These are phyloP conservation scores for Acleris cristana DNA, from an alignment of 2,888 invertebrate genomes.

Conservation along the genomic window DNA sequence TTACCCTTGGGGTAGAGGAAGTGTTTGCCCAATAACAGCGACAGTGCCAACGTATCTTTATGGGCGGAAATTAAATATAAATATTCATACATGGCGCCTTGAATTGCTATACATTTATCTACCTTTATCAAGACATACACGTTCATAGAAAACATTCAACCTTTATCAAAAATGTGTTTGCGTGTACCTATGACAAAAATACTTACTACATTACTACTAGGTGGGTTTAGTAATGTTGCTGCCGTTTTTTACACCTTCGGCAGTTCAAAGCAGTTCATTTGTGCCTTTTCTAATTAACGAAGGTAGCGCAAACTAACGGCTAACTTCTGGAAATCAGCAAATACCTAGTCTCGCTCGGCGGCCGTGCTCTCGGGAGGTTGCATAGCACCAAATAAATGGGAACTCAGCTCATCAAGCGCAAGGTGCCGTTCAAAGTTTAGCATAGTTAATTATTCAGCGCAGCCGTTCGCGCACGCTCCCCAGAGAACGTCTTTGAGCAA, in stretches of 20 bases:
- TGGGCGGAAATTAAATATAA: slow-evolving; percentile 23
- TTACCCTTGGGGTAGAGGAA: slow-evolving; percentile 4
- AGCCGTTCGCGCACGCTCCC: slow-evolving; percentile 55
- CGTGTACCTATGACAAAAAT: too few species aligned
- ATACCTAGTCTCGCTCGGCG: slow-evolving; percentile 5
- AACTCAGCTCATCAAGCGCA: slow-evolving; percentile 49
- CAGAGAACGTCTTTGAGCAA: slow-evolving; percentile 45
- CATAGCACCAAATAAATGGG: slow-evolving; percentile 44
- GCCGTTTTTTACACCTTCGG: too few species aligned
- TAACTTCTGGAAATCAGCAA: slow-evolving; percentile 25
- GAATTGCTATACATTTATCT: neutral
- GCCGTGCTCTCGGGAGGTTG: slow-evolving; percentile 39
- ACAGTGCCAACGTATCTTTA: slow-evolving; percentile 21
- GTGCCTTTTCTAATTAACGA: slow-evolving; percentile 13
- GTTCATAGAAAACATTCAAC: neutral
- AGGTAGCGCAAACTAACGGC: neutral
- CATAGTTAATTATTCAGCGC: slow-evolving; percentile 65
- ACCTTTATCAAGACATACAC: neutral
- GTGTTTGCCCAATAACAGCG: slow-evolving; percentile 18
- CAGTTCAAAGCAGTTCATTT: neutral
- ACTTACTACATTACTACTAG: too few species aligned
- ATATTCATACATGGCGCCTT: slow-evolving; percentile 8
- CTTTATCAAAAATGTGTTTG: too few species aligned
- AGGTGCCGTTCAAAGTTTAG: slow-evolving; percentile 54
- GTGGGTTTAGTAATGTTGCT: too few species aligned